phyloP scores from a whole-genome alignment of 2,113 vertebrate species.

The Hemibagrus wyckioides region DNA sequence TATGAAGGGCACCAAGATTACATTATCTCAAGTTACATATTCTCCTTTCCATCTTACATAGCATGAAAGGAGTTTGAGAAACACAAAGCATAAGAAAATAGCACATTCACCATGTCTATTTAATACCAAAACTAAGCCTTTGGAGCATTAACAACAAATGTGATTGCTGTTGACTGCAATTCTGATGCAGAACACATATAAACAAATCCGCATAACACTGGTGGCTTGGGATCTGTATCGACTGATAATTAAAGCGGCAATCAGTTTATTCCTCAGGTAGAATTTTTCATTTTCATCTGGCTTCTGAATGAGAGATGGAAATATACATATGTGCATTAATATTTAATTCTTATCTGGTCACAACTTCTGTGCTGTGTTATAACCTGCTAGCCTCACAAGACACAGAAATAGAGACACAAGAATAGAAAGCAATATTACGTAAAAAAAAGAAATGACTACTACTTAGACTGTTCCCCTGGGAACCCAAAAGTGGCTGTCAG shows the following conservation, averaged over 20 bases:
- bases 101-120: background rate
- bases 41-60: background rate
- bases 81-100: background rate
- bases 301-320: background rate
- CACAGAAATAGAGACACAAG: background rate
- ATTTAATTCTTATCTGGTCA: conserved; percentile 1
- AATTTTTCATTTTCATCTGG: background rate
- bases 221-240: background rate
- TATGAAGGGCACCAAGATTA: background rate
- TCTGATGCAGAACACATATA: background rate
- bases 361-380: background rate
- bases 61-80: background rate
- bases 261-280: background rate
- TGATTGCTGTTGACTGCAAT: background rate
- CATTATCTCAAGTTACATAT: background rate
- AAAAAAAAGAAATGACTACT: background rate
- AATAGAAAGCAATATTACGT: conserved; percentile 25
- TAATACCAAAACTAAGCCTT: background rate
- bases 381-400: background rate
- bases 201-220: background rate
- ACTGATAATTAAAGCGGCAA: background rate
- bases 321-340: background rate
- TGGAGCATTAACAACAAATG: background rate
- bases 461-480: background rate
- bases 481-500: background rate